Conservation (phyloP, 1,140 invertebrate species). For the Magallana gigas region DNA sequence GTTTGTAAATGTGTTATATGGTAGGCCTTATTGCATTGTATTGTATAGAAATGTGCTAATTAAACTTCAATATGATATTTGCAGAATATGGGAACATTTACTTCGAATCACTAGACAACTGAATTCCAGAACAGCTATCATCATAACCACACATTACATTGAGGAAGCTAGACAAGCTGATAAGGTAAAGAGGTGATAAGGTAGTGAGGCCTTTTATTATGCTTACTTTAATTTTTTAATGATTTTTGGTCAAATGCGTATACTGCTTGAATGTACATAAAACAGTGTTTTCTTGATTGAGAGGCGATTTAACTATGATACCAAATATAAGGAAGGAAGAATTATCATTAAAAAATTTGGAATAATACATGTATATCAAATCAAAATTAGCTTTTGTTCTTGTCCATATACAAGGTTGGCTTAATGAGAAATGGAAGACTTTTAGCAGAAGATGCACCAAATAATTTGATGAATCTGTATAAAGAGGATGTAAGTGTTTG, state of each 20-base stretch:
- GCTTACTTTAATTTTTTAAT: too few relatives aligned
- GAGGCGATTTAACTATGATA: too few relatives aligned
- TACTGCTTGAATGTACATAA: too few relatives aligned
- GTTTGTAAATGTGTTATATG: too few relatives aligned
- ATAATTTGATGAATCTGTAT: conserved; percentile 89
- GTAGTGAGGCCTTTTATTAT: neutral
- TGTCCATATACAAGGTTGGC: conserved; percentile 86
- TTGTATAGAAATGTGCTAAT: neutral
- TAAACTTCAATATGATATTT: conserved; percentile 59
- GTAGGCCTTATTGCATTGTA: neutral
- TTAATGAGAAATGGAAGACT: conserved; percentile 95
- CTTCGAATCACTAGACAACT: conserved; percentile 86
- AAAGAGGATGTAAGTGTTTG: conserved; percentile 76
- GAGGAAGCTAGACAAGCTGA: conserved; percentile 85
- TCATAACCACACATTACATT: conserved; percentile 96
- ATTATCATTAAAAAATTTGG: too few relatives aligned
- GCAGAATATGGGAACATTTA: conserved; percentile 94
- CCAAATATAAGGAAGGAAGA: too few relatives aligned
- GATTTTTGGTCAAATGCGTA: too few relatives aligned
- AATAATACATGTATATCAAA: too few relatives aligned
- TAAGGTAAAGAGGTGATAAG: conserved; percentile 8
- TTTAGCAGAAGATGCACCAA: conserved; percentile 94
- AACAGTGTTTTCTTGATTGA: too few relatives aligned
- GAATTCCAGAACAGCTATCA: conserved; percentile 86
- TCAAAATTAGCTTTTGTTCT: too few relatives aligned